phyloP scores from a whole-genome alignment of 30 jellyfish, hydroid and myxozoan genomes.

The Nemopilema nomurai region DNA sequence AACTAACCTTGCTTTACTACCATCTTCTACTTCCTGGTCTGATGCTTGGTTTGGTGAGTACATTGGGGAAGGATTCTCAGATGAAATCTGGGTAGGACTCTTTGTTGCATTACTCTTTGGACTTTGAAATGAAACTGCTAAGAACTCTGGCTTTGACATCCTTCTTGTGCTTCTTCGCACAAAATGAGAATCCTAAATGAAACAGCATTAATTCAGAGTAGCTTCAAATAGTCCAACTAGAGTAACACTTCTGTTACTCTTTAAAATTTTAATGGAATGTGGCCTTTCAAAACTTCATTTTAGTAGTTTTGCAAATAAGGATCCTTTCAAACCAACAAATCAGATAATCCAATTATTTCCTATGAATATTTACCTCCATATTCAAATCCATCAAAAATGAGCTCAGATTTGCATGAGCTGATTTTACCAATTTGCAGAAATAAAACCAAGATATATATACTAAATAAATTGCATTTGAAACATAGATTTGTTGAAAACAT shows the following conservation, averaged over 20 bases:
- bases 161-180: slow-evolving; percentile 69
- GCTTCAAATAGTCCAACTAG: too few relatives aligned
- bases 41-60: slow-evolving; percentile 50
- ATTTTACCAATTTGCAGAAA: background rate
- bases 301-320: background rate
- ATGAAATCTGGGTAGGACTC: slow-evolving; percentile 2
- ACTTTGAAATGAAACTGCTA: slow-evolving; percentile 56
- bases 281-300: too few relatives aligned
- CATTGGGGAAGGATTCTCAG: slow-evolving; percentile 48
- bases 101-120: slow-evolving; percentile 12
- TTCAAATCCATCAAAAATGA: too few relatives aligned
- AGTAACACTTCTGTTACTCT: too few relatives aligned
- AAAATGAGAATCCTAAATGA: slow-evolving; percentile 24
- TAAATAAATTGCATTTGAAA: background rate
- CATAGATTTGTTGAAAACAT: too few relatives aligned
- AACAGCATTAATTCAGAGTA: background rate
- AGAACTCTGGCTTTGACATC: slow-evolving; percentile 59
- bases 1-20: slow-evolving; percentile 43
- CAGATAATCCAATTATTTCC: background rate
- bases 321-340: background rate
- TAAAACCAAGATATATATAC: background rate
- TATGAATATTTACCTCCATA: too few relatives aligned
- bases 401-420: too few relatives aligned
- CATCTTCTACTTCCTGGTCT: slow-evolving; percentile 47
- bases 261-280: too few relatives aligned